These are phyloP conservation scores for Catharus bicknelli DNA, from an alignment of 2,113 vertebrate species.

Conservation along the genomic window DNA sequence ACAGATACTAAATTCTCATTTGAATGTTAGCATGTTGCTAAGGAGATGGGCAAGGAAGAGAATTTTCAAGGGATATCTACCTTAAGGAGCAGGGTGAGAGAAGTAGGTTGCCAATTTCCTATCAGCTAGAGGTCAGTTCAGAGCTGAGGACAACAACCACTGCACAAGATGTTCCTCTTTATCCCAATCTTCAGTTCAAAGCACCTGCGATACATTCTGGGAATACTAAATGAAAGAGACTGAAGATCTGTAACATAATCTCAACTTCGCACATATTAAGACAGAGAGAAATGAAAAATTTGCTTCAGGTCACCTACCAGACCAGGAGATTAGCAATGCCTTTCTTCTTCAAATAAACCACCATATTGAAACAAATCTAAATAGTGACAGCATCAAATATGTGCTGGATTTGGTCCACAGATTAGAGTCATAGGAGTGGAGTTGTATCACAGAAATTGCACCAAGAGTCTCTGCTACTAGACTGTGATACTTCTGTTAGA, in stretches of 20 bases:
- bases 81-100: not conserved
- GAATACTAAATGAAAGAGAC: not conserved
- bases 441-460: not conserved
- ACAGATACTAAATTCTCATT: not conserved
- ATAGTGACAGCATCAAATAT: not conserved
- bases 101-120: not conserved
- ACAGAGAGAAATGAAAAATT: not conserved
- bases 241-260: not conserved
- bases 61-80: not conserved
- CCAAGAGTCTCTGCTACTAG: not conserved
- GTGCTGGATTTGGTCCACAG: not conserved
- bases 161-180: not conserved
- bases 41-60: slow-evolving; percentile 11
- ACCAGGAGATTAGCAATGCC: not conserved
- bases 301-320: not conserved
- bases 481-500: not conserved
- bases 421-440: not conserved
- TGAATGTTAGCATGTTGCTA: not conserved
- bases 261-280: not conserved
- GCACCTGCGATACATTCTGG: not conserved
- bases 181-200: not conserved
- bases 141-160: not conserved
- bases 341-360: not conserved
- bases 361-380: not conserved
- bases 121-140: not conserved